phyloP scores from a whole-genome alignment of 2,888 invertebrate species.

The Balanococcus diminutus region DNA sequence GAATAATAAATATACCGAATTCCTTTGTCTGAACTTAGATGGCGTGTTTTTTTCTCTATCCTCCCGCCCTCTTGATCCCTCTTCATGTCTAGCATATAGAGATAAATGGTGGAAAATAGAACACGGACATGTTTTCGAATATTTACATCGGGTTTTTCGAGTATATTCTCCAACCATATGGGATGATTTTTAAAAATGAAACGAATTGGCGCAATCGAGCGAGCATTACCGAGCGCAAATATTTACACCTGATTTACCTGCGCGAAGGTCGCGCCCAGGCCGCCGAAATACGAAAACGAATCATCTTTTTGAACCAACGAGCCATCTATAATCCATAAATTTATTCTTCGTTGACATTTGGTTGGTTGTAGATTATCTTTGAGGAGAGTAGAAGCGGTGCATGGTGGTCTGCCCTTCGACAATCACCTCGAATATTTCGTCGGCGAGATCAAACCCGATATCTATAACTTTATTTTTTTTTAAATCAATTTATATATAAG shows the following conservation, averaged over 20 bases:
- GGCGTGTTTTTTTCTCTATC: background rate
- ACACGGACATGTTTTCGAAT: background rate
- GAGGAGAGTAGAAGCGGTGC: background rate
- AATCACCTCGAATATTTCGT: background rate
- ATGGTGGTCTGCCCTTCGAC: background rate
- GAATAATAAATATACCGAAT: slow-evolving; percentile 7
- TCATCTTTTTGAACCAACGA: background rate
- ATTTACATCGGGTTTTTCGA: background rate
- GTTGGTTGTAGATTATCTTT: background rate
- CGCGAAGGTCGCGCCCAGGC: background rate
- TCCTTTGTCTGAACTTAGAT: slow-evolving; percentile 5
- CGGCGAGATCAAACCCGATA: background rate
- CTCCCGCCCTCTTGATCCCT: background rate
- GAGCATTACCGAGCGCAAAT: background rate
- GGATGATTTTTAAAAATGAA: background rate
- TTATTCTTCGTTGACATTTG: background rate
- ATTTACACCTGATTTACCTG: background rate
- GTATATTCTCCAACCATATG: background rate
- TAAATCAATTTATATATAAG: background rate
- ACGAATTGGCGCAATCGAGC: background rate
- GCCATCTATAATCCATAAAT: slow-evolving; percentile 7
- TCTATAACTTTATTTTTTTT: background rate
- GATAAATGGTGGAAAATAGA: slow-evolving; percentile 22
- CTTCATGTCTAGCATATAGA: background rate
- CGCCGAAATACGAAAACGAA: background rate